Conservation (phyloP, 2,888 invertebrate species). For the Cactoblastis cactorum region DNA sequence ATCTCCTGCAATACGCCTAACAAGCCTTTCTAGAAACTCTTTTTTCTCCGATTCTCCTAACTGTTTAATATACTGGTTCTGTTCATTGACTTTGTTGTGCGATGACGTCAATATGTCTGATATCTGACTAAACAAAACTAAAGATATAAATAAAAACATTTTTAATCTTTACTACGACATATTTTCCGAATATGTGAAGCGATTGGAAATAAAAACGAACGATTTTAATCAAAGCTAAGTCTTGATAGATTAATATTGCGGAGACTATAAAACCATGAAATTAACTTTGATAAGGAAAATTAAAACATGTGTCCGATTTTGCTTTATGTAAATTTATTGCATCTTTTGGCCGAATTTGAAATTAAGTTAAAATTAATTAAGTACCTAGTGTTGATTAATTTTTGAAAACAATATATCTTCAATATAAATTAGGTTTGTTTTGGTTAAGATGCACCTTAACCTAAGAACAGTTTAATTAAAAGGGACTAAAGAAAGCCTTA, state of each 20-base stretch:
- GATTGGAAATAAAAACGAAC: constrained; percentile 22
- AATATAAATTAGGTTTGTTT: no score
- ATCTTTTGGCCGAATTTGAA: not conserved
- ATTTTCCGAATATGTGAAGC: constrained; percentile 11
- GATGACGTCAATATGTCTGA: no score
- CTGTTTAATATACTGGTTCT: constrained; percentile 52
- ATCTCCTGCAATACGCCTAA: constrained; percentile 50
- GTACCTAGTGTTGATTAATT: no score
- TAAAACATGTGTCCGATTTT: not conserved
- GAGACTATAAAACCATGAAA: not conserved
- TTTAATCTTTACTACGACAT: constrained; percentile 2
- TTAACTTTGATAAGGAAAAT: constrained; percentile 1
- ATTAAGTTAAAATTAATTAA: no score
- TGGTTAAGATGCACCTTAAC: no score
- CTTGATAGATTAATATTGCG: not conserved
- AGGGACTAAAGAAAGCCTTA: no score
- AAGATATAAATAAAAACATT: constrained; percentile 32
- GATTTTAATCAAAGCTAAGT: not conserved
- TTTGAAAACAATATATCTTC: not conserved
- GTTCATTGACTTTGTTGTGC: constrained; percentile 35
- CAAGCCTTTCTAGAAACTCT: constrained; percentile 51
- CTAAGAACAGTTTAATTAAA: no score
- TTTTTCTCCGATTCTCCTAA: constrained; percentile 55
- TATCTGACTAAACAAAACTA: constrained; percentile 25
- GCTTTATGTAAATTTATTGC: not conserved